Conservation (phyloP, 2,113 vertebrate genomes). For the Suncus etruscus region DNA sequence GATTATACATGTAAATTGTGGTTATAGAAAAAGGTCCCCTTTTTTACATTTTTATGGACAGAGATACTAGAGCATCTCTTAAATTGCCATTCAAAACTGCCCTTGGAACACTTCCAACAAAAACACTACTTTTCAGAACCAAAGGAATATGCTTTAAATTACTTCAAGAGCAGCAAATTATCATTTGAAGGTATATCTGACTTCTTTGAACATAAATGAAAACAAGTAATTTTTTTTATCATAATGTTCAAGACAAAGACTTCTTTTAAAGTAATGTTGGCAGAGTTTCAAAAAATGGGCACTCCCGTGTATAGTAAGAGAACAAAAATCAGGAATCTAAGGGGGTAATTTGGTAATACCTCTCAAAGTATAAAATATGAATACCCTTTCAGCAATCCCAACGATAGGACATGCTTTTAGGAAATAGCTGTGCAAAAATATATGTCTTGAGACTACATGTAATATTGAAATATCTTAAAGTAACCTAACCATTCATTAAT, state of each 20-base stretch:
- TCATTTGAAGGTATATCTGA: constrained; percentile 55
- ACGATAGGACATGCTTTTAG: neutral
- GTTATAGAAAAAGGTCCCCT: constrained; percentile 50
- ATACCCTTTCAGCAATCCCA: neutral
- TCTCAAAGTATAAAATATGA: constrained; percentile 44
- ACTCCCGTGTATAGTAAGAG: neutral
- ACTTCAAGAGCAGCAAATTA: constrained; percentile 47
- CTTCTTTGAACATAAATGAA: constrained; percentile 53
- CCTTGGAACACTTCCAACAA: constrained; percentile 51
- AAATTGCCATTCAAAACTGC: constrained; percentile 60
- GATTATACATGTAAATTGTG: constrained; percentile 45
- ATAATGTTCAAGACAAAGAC: constrained; percentile 41
- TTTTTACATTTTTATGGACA: neutral
- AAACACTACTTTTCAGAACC: constrained; percentile 53
- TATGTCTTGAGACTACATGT: constrained; percentile 10
- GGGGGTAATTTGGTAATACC: constrained; percentile 8
- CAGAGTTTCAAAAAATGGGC: constrained; percentile 49
- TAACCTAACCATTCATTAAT: constrained; percentile 24
- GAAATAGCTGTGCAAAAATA: constrained; percentile 20
- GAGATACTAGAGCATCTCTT: constrained; percentile 36
- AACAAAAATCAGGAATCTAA: constrained; percentile 17
- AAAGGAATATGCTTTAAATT: constrained; percentile 56
- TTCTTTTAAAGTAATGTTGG: neutral
- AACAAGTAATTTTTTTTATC: constrained; percentile 53
- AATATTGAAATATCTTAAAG: constrained; percentile 42